Percentiles rank a stretch among this genome's conserved stretches.
Evolutionary conservation across 1,140 invertebrate genomes (phyloP).

Genomic region (Drosophila eugracilis): DNA sequence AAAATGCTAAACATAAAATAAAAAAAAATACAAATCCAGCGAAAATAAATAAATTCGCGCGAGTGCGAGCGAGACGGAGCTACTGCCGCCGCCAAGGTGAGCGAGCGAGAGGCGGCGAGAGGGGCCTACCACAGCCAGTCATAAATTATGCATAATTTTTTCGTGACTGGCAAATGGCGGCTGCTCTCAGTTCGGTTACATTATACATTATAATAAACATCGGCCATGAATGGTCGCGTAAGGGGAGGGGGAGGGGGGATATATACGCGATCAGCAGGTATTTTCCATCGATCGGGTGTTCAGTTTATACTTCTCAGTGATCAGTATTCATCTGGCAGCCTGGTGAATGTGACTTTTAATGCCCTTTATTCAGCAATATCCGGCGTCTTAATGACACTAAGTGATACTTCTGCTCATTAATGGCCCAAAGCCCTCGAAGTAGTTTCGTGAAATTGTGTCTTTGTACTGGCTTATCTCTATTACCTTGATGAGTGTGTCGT

Average conservation of each 20-base stretch:
- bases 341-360: constrained; percentile 29
- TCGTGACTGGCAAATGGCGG: constrained; percentile 76
- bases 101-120: constrained; percentile 23
- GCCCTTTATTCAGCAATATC: constrained; percentile 21
- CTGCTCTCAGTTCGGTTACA: constrained; percentile 52
- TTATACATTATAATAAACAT: constrained; percentile 69
- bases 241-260: neutral
- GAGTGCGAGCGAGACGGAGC: constrained; percentile 28
- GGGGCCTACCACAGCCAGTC: constrained; percentile 61
- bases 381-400: constrained; percentile 21
- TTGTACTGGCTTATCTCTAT: neutral
- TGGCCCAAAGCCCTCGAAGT: constrained; percentile 24
- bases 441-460: neutral
- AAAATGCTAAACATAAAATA: constrained; percentile 67
- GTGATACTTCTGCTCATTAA: constrained; percentile 33
- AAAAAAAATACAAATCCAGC: constrained; percentile 64
- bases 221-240: constrained; percentile 26
- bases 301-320: too few species aligned
- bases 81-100: constrained; percentile 15
- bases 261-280: constrained; percentile 16
- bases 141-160: constrained; percentile 79
- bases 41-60: constrained; percentile 29
- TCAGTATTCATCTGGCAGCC: constrained; percentile 31
- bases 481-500: neutral
- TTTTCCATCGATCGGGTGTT: constrained; percentile 16